Conservation (phyloP, 2,888 invertebrate species). For the Aporophyla lueneburgensis region DNA sequence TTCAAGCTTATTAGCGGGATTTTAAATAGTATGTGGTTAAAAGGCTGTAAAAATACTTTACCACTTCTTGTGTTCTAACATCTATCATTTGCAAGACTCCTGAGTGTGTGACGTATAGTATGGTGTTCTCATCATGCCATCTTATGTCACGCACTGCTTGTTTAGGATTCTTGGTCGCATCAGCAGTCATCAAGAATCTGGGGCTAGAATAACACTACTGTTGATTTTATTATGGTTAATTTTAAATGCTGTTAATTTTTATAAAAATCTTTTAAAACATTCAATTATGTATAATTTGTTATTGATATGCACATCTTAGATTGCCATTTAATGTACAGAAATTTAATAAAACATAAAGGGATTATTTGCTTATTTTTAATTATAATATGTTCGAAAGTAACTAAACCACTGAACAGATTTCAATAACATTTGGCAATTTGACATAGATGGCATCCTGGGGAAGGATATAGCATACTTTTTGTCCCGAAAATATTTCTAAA, state of each 20-base stretch:
- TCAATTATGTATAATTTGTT: not conserved
- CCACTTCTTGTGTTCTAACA: conserved; percentile 76
- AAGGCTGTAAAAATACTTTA: conserved; percentile 61
- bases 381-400: too few relatives aligned
- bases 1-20: not conserved
- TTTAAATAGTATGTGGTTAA: not conserved
- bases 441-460: too few relatives aligned
- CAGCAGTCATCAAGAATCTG: conserved; percentile 69
- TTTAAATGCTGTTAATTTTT: not conserved
- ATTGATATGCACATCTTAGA: not conserved
- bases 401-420: too few relatives aligned
- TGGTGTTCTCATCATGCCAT: conserved; percentile 82
- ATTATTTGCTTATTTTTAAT: too few relatives aligned
- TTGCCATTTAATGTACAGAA: not conserved
- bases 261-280: too few relatives aligned
- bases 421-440: too few relatives aligned
- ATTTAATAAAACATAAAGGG: not conserved
- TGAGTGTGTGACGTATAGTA: conserved; percentile 82
- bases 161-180: conserved; percentile 67
- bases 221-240: conserved; percentile 22
- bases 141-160: conserved; percentile 80
- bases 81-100: conserved; percentile 81
- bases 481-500: too few relatives aligned
- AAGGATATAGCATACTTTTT: too few relatives aligned
- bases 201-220: conserved; percentile 71